Evolutionary conservation across 2,888 invertebrate species (phyloP), one percentile per base, ranked within the genome.

Genomic region (Hirtodrosophila alboralis): DNA sequence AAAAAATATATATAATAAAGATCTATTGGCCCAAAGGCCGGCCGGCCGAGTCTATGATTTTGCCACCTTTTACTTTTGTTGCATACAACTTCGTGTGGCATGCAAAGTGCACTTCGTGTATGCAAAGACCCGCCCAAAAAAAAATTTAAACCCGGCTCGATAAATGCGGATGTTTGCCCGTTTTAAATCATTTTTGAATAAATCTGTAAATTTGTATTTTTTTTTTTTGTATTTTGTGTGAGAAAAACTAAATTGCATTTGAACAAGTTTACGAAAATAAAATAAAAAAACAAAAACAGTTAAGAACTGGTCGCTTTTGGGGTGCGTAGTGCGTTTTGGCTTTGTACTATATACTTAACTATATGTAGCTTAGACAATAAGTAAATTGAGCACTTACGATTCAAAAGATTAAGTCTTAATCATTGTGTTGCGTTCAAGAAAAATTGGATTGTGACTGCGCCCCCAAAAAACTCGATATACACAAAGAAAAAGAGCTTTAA

Each of bases 31-130:
- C 58, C 51, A 52, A 74, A 76, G 74, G 68, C 60, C 38, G 62
- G 74, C 73, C 60, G 43, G 62, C 40, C 52, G 31, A 59, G 26
- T 41, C 26, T 62, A 66, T 68, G 84, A 23, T 23, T 23, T 6
- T 5, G 5, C 3, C 23, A 23, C 23, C 81, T 86, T 83, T 83
- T 83, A 83, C 83, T 83, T 83, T 83, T 77, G 68, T 66, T 80
- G 61, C 52, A 52, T 66, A 71, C 51, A 30, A 48, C 64, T 70
- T 71, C 54, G 68, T 65, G 66, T 65, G 69, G 48, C 69, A 69
- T 69, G 69, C 69, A 69, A 66, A 69, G 56, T 72, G 67, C 61
- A 66, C 8, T 31, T 48, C 45, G 51, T 43, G 41, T 16, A 9
- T 47, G 36, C 40, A 30, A 18, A 31, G 70, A 53, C 64, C 65